Evolutionary conservation across 2,888 invertebrate genomes (phyloP).

Genomic region (Cheiracanthium punctorium): DNA sequence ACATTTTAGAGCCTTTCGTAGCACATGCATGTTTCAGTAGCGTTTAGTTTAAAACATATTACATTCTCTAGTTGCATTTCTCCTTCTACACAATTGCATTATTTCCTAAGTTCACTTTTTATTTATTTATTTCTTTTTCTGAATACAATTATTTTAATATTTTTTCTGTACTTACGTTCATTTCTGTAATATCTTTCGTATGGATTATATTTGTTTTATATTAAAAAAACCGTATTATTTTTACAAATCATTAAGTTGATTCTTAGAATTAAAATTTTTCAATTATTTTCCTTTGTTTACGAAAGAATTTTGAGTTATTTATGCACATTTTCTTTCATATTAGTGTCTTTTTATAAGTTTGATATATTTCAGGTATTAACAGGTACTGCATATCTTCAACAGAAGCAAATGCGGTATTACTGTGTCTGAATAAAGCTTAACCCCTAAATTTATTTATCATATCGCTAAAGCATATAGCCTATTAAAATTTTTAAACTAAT

Average conservation of each 20-base stretch:
- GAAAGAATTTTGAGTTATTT: neutral
- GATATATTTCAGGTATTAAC: neutral
- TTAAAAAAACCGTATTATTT: too few species aligned
- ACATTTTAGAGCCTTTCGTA: neutral
- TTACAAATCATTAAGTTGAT: too few species aligned
- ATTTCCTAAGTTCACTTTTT: neutral
- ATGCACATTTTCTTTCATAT: neutral
- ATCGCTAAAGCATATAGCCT: too few species aligned
- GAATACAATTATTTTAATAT: too few species aligned
- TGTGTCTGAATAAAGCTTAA: neutral
- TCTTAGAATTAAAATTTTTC: neutral
- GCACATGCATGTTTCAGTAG: neutral
- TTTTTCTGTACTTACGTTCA: neutral
- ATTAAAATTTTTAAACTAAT: too few species aligned
- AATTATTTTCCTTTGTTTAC: neutral
- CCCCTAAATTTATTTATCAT: slow-evolving; percentile 14
- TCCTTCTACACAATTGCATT: too few species aligned
- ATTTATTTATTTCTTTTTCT: neutral
- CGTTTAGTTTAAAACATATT: neutral
- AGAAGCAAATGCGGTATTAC: slow-evolving; percentile 45
- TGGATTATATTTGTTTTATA: too few species aligned
- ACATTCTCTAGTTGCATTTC: neutral
- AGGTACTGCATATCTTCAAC: neutral
- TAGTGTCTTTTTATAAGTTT: neutral
- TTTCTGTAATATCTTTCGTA: neutral